Conservation (phyloP, 2,113 vertebrate genomes). For the Falco punctatus region DNA sequence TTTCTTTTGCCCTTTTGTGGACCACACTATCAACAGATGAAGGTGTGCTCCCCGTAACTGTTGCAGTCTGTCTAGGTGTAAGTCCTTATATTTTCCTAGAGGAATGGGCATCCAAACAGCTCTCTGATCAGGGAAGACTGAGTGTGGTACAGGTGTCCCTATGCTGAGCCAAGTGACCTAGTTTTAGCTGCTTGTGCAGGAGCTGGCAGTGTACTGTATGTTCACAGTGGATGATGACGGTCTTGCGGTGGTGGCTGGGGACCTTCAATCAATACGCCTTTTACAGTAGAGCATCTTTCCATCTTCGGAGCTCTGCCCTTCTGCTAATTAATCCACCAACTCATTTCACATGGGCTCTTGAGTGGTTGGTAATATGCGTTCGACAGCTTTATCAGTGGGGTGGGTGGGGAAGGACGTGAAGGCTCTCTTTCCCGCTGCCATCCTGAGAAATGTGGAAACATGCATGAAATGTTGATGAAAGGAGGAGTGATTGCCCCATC, state of each 20-base stretch:
- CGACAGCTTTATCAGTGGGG: slow-evolving; percentile 55
- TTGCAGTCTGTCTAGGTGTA: neutral
- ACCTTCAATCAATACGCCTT: neutral
- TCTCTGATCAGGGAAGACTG: neutral
- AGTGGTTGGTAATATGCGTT: slow-evolving; percentile 4
- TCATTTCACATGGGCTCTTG: slow-evolving; percentile 58
- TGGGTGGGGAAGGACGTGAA: slow-evolving; percentile 44
- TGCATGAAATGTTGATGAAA: slow-evolving; percentile 52
- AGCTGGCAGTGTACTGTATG: neutral
- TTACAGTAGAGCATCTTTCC: slow-evolving; percentile 12
- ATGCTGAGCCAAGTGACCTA: neutral
- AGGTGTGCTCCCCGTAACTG: neutral
- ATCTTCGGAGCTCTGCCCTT: slow-evolving; percentile 60
- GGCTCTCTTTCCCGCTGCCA: neutral
- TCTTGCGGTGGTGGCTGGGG: neutral
- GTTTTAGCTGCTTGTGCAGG: neutral
- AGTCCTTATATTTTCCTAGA: neutral
- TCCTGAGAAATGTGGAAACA: slow-evolving; percentile 65
- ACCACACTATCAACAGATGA: neutral
- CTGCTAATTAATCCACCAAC: slow-evolving; percentile 71
- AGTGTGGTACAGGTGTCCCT: neutral
- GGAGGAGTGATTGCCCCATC: slow-evolving; percentile 56
- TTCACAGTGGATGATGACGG: neutral
- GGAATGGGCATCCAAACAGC: neutral
- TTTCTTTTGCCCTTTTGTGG: neutral